These are phyloP conservation scores for Acromyrmex heyeri DNA, from an alignment of 1,140 invertebrate species.

Conservation along the genomic window DNA sequence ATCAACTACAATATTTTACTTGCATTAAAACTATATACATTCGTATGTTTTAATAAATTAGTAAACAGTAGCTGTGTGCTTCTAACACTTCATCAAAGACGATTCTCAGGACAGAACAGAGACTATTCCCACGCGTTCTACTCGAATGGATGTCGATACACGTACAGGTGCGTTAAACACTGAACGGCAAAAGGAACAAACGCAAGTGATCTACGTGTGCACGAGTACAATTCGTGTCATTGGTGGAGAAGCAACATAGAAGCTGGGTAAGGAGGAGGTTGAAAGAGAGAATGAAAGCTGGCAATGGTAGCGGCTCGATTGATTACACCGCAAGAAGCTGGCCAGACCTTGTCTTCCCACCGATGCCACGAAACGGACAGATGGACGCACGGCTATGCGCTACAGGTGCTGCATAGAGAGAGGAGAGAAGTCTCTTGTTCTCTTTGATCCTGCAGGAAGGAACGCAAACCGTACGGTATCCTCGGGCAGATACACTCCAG, in stretches of 20 bases:
- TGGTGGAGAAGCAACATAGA: slow-evolving; percentile 29
- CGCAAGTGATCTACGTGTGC: slow-evolving; percentile 9
- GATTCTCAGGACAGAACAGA: not conserved
- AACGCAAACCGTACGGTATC: slow-evolving; percentile 60
- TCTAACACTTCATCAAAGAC: slow-evolving; percentile 2
- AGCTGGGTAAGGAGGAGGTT: slow-evolving; percentile 55
- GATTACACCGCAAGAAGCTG: slow-evolving; percentile 80
- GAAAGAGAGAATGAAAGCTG: slow-evolving; percentile 61
- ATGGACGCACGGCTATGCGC: slow-evolving; percentile 79
- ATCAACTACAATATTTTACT: not conserved
- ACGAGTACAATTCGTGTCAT: slow-evolving; percentile 43
- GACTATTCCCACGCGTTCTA: slow-evolving; percentile 23
- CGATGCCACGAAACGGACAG: slow-evolving; percentile 75
- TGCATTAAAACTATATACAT: not conserved
- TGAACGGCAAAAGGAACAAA: slow-evolving; percentile 7
- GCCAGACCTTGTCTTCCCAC: slow-evolving; percentile 76
- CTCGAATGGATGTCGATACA: slow-evolving; percentile 13
- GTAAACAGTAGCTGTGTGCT: not conserved
- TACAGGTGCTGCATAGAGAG: slow-evolving; percentile 78
- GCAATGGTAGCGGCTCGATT: slow-evolving; percentile 80
- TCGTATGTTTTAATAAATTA: not conserved
- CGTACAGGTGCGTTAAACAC: slow-evolving; percentile 11
- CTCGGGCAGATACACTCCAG: slow-evolving; percentile 60
- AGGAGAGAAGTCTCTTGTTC: slow-evolving; percentile 63
- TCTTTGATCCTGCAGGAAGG: slow-evolving; percentile 73